Evolutionary conservation across 1,140 invertebrate genomes (phyloP).

Genomic region (Chironomus tepperi): DNA sequence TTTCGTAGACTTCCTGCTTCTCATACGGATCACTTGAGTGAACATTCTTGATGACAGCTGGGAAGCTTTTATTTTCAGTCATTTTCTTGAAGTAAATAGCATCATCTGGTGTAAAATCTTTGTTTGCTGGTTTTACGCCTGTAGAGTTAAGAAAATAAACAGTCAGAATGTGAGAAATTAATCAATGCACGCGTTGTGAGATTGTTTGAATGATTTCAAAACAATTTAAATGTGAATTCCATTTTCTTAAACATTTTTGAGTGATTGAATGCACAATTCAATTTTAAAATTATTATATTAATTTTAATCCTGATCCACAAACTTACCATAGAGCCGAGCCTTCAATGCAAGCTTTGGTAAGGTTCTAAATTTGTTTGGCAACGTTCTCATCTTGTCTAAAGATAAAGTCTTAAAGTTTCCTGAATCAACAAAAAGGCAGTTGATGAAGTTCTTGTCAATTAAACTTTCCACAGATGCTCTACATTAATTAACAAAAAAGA

Average conservation of each 20-base stretch:
- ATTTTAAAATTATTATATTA: neutral
- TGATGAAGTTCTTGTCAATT: neutral
- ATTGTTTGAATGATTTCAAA: no score
- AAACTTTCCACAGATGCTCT: neutral
- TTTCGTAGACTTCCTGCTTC: neutral
- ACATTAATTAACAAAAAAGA: neutral
- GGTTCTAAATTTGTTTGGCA: conserved; percentile 32
- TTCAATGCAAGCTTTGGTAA: conserved; percentile 36
- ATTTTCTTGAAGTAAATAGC: conserved; percentile 34
- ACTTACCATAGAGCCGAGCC: conserved; percentile 35
- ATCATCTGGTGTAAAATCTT: conserved; percentile 35
- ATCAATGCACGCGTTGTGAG: no score
- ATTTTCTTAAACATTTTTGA: no score
- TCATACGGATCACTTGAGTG: neutral
- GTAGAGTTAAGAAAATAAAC: neutral
- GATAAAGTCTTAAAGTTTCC: conserved; percentile 17
- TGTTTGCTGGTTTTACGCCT: conserved; percentile 32
- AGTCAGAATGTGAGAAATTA: neutral
- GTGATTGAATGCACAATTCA: no score
- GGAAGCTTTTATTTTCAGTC: conserved; percentile 27
- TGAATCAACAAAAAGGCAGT: conserved; percentile 18
- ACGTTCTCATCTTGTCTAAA: conserved; percentile 31
- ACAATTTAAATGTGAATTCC: no score
- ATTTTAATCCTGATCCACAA: no score
- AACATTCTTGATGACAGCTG: conserved; percentile 14